phyloP scores from a whole-genome alignment of 2,113 vertebrate species.

The Meleagris gallopavo region DNA sequence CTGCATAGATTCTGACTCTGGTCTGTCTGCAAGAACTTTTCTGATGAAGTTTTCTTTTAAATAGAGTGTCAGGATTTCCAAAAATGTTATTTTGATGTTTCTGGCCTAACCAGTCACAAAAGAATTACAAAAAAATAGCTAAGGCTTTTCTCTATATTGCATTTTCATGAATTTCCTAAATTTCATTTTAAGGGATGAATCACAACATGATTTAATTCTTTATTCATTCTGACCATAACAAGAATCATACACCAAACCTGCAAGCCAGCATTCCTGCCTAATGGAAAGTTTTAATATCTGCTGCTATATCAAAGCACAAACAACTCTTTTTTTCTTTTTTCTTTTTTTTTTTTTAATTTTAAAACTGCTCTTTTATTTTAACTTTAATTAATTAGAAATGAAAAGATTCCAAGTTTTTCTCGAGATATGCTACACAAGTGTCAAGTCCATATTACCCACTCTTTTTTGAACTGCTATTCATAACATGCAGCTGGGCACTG shows the following conservation, averaged over 20 bases:
- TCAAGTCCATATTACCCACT: background rate
- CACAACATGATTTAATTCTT: background rate
- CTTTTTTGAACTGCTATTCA: background rate
- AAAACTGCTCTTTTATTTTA: background rate
- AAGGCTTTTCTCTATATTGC: background rate
- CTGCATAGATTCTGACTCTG: background rate
- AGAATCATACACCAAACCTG: background rate
- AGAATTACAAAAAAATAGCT: background rate
- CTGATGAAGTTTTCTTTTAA: background rate
- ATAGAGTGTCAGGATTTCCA: background rate
- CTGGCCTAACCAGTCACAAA: background rate
- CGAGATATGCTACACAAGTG: background rate
- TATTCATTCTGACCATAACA: background rate
- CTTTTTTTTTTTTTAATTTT: background rate
- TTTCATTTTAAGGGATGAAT: slow-evolving; percentile 9
- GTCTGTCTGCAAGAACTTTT: background rate
- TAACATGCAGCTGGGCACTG: background rate
- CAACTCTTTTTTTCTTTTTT: background rate
- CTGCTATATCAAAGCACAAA: background rate
- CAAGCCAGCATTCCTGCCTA: background rate
- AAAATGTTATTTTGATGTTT: background rate
- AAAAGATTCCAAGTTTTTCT: background rate
- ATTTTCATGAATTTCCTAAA: background rate
- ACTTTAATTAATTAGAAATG: background rate
- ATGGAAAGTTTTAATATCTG: background rate